Percentiles rank a stretch among this genome's conserved stretches.
Conservation (phyloP, 1,140 invertebrate genomes). For the Drosophila takahashii region DNA sequence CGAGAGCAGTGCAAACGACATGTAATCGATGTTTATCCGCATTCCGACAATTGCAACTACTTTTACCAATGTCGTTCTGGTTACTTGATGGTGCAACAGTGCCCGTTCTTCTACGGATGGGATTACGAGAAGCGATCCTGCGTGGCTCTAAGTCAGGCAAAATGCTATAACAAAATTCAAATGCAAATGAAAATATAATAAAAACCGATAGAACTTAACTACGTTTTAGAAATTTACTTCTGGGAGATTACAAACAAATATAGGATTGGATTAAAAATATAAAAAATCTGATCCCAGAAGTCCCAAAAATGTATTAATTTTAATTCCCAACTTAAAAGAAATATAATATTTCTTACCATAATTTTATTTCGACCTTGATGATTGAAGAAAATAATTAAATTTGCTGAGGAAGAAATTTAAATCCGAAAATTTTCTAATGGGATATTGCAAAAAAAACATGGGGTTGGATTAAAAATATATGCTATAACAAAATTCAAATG, state of each 20-base stretch:
- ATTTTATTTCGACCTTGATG: too few species aligned
- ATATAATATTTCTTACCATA: too few species aligned
- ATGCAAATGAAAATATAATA: slow-evolving; percentile 23
- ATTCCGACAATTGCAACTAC: slow-evolving; percentile 78
- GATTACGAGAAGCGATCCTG: slow-evolving; percentile 70
- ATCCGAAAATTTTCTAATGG: too few species aligned
- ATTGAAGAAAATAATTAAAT: too few species aligned
- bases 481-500: slow-evolving; percentile 40
- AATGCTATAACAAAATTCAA: slow-evolving; percentile 50
- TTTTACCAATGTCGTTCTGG: slow-evolving; percentile 72
- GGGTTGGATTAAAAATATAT: too few species aligned
- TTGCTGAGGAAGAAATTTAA: too few species aligned
- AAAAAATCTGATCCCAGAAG: too few species aligned
- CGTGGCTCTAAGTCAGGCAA: slow-evolving; percentile 56
- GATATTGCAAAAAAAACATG: too few species aligned
- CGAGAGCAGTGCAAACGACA: slow-evolving; percentile 70
- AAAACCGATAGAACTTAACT: not conserved
- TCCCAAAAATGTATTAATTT: too few species aligned
- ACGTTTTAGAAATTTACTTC: not conserved
- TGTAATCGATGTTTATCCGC: slow-evolving; percentile 70
- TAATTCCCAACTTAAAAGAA: too few species aligned
- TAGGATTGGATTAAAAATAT: too few species aligned
- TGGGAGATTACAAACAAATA: not conserved
- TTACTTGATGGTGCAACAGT: slow-evolving; percentile 72
- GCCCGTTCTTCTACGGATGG: slow-evolving; percentile 77